Percentiles rank a stretch among this genome's conserved stretches.
These are phyloP conservation scores for Amazona finschi DNA, from an alignment of 2,797 vertebrate genomes.

Conservation along the genomic window DNA sequence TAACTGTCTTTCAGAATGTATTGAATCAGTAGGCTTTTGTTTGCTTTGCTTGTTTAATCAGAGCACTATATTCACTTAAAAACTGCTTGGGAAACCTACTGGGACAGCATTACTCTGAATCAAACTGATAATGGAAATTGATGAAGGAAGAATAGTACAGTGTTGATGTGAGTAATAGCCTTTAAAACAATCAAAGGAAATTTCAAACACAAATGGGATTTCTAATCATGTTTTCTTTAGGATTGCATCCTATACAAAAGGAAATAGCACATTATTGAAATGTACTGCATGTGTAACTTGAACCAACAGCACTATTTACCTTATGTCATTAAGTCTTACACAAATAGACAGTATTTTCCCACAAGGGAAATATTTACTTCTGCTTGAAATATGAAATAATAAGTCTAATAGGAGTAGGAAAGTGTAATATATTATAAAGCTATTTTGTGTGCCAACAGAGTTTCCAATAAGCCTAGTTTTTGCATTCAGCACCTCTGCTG, in stretches of 20 bases:
- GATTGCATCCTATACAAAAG: not conserved
- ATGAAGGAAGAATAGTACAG: not conserved
- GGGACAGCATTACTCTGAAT: not conserved
- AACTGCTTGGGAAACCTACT: not conserved
- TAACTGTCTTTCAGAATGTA: not conserved
- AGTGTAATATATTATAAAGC: not conserved
- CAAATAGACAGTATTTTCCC: slow-evolving; percentile 23
- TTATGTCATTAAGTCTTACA: slow-evolving; percentile 22
- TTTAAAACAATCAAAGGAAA: slow-evolving; percentile 19
- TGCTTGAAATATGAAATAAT: slow-evolving; percentile 55
- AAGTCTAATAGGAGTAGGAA: slow-evolving; percentile 30
- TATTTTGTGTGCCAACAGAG: slow-evolving; percentile 5
- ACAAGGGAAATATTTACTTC: slow-evolving; percentile 49
- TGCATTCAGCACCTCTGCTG: not conserved
- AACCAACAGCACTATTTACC: slow-evolving; percentile 32
- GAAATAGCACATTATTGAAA: slow-evolving; percentile 3
- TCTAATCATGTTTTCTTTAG: slow-evolving; percentile 15
- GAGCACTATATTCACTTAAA: not conserved
- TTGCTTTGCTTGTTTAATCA: not conserved
- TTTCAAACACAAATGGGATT: not conserved
- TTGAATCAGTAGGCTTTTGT: not conserved
- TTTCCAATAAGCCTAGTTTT: not conserved
- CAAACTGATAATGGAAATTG: slow-evolving; percentile 16
- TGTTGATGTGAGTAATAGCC: not conserved
- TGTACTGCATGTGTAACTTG: not conserved